Evolutionary conservation across 1,140 invertebrate species (phyloP), one percentile per base, ranked within the genome.

Genomic region (Pachyrhynchus sulphureomaculatus): DNA sequence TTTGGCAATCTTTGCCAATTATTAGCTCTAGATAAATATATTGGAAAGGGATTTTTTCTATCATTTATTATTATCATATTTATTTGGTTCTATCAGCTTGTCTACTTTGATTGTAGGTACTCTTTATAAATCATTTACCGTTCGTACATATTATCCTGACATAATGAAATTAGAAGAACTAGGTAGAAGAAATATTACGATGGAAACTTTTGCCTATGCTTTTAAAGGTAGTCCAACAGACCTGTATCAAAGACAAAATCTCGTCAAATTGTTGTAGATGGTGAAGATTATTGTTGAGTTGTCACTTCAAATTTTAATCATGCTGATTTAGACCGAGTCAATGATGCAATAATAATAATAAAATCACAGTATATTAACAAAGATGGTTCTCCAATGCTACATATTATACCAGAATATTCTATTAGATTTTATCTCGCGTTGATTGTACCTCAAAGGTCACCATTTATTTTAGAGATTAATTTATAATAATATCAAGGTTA

Each of bases 141-240:
- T 23, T 4, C 21, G 10, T 9, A 12, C 32, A 15, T 60, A 39
- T 42, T 48, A 54, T 36, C 24, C 42, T 0, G 47, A 66, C n/a
- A 64, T 68, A 6, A 53, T 64, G 13, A 48, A 60, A 4, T 42
- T 68, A 5, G 49, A 66, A 57, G 64, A 66, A 20, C 13, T 68
- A 12, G 56, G 57, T 18, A 9, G 24, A 13, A 33, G 23, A 9
- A 34, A 45, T 33, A 24, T 61, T 2, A 10, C 15, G 13, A 68
- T 68, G 23, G 51, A 53, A 48, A 56, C 63, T 3, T 62, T 63
- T 0, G 1, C 63, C 2, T 33, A 39, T 24, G 23, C 55, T 17
- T 68, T 68, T 29, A 47, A 32, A 13, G 18, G 36, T n/a, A 37
- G 36, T 12, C 12, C 20, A 17, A 18, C n/a, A 15, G 32, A 37